Base-by-base conservation (phyloP, 2,113 vertebrate genomes). In the Scytalopus superciliaris region DNA sequence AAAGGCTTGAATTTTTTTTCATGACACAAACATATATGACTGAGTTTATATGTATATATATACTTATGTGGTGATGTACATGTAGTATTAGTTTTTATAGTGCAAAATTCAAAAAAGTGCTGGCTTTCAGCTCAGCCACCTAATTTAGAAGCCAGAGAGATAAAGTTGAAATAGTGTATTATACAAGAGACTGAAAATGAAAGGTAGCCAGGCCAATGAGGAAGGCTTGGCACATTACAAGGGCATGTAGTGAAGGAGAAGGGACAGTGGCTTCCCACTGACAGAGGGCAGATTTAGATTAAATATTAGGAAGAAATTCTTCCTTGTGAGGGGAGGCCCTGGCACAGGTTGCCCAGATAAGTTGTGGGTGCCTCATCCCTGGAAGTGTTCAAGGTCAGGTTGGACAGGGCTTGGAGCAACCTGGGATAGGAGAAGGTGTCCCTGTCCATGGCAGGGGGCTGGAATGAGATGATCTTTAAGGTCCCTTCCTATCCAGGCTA, bases 351-450 rank as follows among this genome's bases (percentile, higher is more conserved):
- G 5, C 2, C 28, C 39, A 68, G 30, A 25, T 10, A 9, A 75
- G 45, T 10, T 60, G 28, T 39, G n/a, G 16, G 10, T 68, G 62
- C 9, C 9, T 16, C 23, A 60, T 15, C 6, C 16, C n/a, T 75
- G 53, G 19, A 12, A 82, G 1, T 68, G 24, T 22, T 2, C 30
- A 18, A 89, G 45, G 19, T 12, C 62, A 31, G 28, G 9, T 0
- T 53, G 19, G 19, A 40, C 0, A 0, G 11, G 40, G 21, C 11
- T 62, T 40, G 30, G 39, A 40, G 7, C 24, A 69, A 0, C 30
- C 9, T 69, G 47, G 30, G 0, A 0, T 7, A 3, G 6, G 8
- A 21, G 9, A 27, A 76, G 4, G 1, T 55, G 47, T 31, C 47
- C 17, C 47, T 60, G 27, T 4, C 57, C 33, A 14, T 17, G 27